Evolutionary conservation across 2,797 vertebrate species (phyloP), one percentile per base, ranked within the genome.

Genomic region (Menidia menidia): DNA sequence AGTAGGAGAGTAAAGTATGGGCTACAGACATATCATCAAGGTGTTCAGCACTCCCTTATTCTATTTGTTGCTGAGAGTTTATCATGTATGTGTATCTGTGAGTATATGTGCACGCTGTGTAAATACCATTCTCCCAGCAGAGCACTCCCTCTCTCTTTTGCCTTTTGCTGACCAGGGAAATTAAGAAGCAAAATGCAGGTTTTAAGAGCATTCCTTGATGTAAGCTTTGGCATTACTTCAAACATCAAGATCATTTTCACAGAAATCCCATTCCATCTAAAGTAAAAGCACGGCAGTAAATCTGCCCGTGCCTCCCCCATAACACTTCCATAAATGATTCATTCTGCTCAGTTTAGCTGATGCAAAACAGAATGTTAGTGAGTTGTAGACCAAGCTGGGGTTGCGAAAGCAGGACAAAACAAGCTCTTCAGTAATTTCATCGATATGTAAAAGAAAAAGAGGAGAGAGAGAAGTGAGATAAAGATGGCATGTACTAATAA

Each of bases 251-350:
- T 88, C 78, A 65, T 74, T 91, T 93, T 93, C 91, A 93, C 86
- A 93, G 92, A 93, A 93, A 92, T 89, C 88, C 90, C 85, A 87
- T 90, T 92, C 89, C 89, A 90, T 94, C 89, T 87, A 83, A 89
- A 92, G 85, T 87, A 91, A 93, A 92, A 90, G 86, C 89, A 76
- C 66, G 74, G 91, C 91, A 90, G 91, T 94, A 94, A 95, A 94
- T 92, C 92, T 92, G 89, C 87, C 79, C 65, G 69, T 85, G 82
- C 91, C 84, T 89, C 83, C 88, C 92, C 89, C 87, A 92, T 90
- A 91, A 94, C 90, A 92, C 91, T 90, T 90, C 89, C 91, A 93
- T 92, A 92, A 91, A 92, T 92, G 89, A 93, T 93, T 94, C 88
- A 92, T 93, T 93, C 91, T 88, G 90, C 84, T 87, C 87, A 88